Evolutionary conservation across 2,888 invertebrate genomes (phyloP).

Genomic region (Callinectes sapidus): DNA sequence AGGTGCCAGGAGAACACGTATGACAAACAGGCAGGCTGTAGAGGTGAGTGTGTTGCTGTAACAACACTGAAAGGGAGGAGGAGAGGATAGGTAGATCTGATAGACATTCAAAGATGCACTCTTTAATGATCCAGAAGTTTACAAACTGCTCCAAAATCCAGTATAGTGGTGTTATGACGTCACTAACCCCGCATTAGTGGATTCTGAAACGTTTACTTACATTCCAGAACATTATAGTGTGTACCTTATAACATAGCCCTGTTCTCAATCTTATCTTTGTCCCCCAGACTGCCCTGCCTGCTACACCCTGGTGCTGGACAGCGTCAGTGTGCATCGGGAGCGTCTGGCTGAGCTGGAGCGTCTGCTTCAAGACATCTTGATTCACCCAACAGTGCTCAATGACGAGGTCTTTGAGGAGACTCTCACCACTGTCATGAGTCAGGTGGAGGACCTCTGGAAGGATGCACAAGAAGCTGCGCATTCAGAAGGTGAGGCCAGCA

Average conservation of each 20-base stretch:
- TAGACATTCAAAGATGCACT: too few relatives aligned
- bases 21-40: conserved; percentile 90
- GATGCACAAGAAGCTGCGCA: conserved; percentile 81
- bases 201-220: too few relatives aligned
- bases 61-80: not conserved
- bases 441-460: conserved; percentile 84
- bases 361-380: conserved; percentile 90
- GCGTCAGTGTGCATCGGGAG: conserved; percentile 85
- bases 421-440: conserved; percentile 84
- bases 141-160: too few relatives aligned
- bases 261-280: not conserved
- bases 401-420: conserved; percentile 93
- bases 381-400: conserved; percentile 92
- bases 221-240: too few relatives aligned
- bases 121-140: too few relatives aligned
- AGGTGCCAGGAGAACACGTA: conserved; percentile 97
- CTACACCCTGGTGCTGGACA: conserved; percentile 94
- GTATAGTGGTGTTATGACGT: too few relatives aligned
- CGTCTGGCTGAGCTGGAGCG: conserved; percentile 86
- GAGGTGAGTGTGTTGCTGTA: conserved; percentile 51
- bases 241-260: too few relatives aligned
- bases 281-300: conserved; percentile 92
- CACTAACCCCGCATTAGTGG: too few relatives aligned
- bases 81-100: not conserved
- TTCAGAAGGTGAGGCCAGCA: conserved; percentile 59